phyloP scores from a whole-genome alignment of 2,797 vertebrate species.

The Knipowitschia caucasica region DNA sequence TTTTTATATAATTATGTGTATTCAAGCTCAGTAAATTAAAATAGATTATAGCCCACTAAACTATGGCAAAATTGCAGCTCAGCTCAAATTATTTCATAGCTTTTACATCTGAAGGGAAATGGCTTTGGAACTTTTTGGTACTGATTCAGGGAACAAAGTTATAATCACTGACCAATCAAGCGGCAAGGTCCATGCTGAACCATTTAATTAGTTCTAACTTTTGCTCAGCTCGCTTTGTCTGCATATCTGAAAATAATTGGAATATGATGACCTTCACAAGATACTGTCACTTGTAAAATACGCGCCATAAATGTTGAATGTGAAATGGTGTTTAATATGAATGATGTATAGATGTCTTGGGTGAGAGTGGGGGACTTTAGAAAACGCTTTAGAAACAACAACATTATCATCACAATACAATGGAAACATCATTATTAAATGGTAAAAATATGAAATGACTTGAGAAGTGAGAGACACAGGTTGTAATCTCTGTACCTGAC shows the following conservation, averaged over 20 bases:
- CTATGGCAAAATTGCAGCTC: too few species aligned
- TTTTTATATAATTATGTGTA: too few species aligned
- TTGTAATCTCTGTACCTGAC: conserved; percentile 78
- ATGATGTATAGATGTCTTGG: conserved; percentile 38
- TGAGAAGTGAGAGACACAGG: background rate
- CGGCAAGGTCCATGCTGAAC: background rate
- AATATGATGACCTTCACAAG: conserved; percentile 26
- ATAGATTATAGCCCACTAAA: too few species aligned
- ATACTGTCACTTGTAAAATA: conserved; percentile 57
- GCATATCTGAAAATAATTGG: conserved; percentile 14
- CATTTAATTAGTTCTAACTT: background rate
- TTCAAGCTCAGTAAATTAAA: too few species aligned
- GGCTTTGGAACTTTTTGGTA: background rate
- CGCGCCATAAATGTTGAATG: conserved; percentile 56
- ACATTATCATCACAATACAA: conserved; percentile 25
- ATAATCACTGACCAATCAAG: background rate
- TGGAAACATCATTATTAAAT: conserved; percentile 11
- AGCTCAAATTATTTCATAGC: too few species aligned
- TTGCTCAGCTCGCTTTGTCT: background rate
- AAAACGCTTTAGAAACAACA: conserved; percentile 23
- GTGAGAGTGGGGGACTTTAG: conserved; percentile 34
- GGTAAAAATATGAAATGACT: background rate
- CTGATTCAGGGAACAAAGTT: background rate
- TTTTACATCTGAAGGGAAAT: background rate
- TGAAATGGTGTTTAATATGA: conserved; percentile 21